Percentiles rank a stretch among this genome's conserved stretches.
These are phyloP conservation scores for Ceramica pisi DNA, from an alignment of 2,888 invertebrate genomes.

Conservation along the genomic window DNA sequence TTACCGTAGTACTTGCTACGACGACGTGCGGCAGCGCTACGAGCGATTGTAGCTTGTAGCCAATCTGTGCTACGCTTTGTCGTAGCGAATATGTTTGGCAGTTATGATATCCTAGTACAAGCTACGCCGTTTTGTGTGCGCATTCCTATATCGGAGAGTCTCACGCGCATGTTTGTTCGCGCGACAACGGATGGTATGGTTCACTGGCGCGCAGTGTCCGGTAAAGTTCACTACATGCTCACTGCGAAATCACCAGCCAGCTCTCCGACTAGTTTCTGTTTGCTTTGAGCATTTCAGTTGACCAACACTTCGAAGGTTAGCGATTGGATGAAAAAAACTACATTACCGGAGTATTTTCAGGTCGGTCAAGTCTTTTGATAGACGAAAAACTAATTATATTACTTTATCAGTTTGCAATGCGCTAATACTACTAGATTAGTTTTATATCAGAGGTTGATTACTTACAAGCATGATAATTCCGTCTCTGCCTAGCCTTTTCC, in stretches of 20 bases:
- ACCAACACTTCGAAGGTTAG: slow-evolving; percentile 74
- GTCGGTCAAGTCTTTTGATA: not conserved
- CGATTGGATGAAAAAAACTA: slow-evolving; percentile 66
- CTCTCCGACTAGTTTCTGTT: slow-evolving; percentile 71
- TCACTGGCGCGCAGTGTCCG: slow-evolving; percentile 76
- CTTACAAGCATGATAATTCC: not conserved
- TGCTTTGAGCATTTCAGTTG: slow-evolving; percentile 61
- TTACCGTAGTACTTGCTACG: slow-evolving; percentile 31
- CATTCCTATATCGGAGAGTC: slow-evolving; percentile 75
- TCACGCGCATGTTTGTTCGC: slow-evolving; percentile 82
- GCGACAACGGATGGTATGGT: slow-evolving; percentile 75
- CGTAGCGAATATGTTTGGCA: slow-evolving; percentile 32
- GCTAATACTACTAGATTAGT: not conserved
- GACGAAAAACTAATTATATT: not conserved
- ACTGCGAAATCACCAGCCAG: slow-evolving; percentile 78
- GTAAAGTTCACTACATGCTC: slow-evolving; percentile 78
- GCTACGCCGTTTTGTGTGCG: slow-evolving; percentile 63
- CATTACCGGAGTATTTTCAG: not conserved
- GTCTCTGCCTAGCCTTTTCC: too few species aligned
- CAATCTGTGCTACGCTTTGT: slow-evolving; percentile 39
- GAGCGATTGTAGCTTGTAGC: slow-evolving; percentile 31
- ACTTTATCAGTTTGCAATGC: slow-evolving; percentile 2
- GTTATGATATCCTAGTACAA: slow-evolving; percentile 44
- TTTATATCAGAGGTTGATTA: not conserved
- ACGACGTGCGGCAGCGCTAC: slow-evolving; percentile 29